A percentile compares a stretch with the other conserved stretches of the same genome.
Evolutionary conservation across 2,888 invertebrate species (phyloP).

Genomic region (Aphodius granarius): DNA sequence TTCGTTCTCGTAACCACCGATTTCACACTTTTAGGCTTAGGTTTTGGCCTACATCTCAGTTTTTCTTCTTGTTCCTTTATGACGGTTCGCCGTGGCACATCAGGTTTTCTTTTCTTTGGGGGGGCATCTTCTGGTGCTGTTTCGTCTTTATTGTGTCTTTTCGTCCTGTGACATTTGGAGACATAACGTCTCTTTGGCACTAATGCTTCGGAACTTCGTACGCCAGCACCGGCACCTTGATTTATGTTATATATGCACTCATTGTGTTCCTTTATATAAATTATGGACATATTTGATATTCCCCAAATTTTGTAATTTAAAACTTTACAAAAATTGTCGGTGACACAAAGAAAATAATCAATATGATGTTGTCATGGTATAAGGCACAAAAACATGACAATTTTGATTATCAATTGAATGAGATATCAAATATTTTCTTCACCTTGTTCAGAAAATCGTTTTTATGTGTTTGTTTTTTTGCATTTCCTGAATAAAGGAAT

Average conservation of each 20-base stretch:
- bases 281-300: conserved; percentile 60
- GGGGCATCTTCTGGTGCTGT: conserved; percentile 33
- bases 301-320: neutral
- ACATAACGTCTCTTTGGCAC: neutral
- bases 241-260: conserved; percentile 67
- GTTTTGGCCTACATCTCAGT: conserved; percentile 51
- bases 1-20: conserved; percentile 60
- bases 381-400: too few relatives aligned
- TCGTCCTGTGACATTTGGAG: conserved; percentile 48
- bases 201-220: neutral
- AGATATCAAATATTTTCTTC: too few relatives aligned
- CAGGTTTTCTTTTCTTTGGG: conserved; percentile 20
- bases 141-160: conserved; percentile 57
- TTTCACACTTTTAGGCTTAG: conserved; percentile 63
- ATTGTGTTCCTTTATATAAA: conserved; percentile 65
- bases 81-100: conserved; percentile 40
- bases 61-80: conserved; percentile 36
- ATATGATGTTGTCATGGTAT: neutral
- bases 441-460: too few relatives aligned
- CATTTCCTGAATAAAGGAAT: too few relatives aligned
- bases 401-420: too few relatives aligned
- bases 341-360: neutral
- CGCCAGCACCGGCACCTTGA: neutral
- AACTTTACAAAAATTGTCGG: neutral
- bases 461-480: too few relatives aligned